Conservation (phyloP, 2,797 vertebrate genomes). For the Pseudopleuronectes americanus region DNA sequence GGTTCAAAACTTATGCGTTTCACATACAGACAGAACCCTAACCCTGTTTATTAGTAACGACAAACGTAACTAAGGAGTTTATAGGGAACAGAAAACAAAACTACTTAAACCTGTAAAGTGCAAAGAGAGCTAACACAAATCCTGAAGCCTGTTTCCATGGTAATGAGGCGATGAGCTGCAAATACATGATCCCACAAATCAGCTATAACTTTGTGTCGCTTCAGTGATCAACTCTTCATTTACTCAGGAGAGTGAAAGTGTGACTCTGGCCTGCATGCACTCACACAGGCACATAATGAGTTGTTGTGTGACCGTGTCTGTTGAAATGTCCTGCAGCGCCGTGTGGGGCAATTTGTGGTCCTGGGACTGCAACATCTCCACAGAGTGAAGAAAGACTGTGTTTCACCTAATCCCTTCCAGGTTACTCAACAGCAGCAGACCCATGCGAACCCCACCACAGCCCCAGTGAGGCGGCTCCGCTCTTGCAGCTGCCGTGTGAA, state of each 20-base stretch:
- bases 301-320: conserved; percentile 74
- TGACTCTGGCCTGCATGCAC: conserved; percentile 9
- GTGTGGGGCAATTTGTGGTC: conserved; percentile 87
- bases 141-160: too few species aligned
- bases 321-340: conserved; percentile 79
- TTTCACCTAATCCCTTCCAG: conserved; percentile 76
- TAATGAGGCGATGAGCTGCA: not conserved
- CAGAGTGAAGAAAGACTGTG: conserved; percentile 83
- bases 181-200: not conserved
- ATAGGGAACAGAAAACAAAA: too few species aligned
- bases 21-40: too few species aligned
- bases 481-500: not conserved
- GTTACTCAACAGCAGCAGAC: conserved; percentile 80
- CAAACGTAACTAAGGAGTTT: too few species aligned
- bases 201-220: not conserved
- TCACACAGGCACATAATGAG: conserved; percentile 36
- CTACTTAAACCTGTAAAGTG: too few species aligned
- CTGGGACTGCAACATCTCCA: conserved; percentile 83
- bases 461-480: conserved; percentile 13
- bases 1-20: too few species aligned
- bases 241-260: conserved; percentile 43
- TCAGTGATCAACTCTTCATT: not conserved
- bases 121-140: too few species aligned
- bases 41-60: too few species aligned
- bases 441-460: conserved; percentile 40